phyloP scores from a whole-genome alignment of 1,140 invertebrate species.

The Heliothis virescens region DNA sequence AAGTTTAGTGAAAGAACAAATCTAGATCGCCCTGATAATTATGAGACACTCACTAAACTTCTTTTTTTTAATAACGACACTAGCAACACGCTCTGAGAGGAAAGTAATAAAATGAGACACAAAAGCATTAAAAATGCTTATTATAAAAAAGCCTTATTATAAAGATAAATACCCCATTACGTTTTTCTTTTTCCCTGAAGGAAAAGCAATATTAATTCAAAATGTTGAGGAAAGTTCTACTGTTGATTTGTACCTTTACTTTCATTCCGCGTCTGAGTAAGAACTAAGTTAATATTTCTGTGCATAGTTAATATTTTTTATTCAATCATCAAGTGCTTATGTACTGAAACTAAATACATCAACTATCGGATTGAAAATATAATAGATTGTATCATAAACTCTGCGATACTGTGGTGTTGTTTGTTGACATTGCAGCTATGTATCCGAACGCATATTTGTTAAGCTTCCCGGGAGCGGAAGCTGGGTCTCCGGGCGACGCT shows the following conservation, averaged over 20 bases:
- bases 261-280: not conserved
- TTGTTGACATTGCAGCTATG: not conserved
- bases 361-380: not conserved
- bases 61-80: no score
- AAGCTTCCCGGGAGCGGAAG: slow-evolving; percentile 35
- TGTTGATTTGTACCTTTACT: not conserved
- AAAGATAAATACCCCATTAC: no score
- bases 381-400: not conserved
- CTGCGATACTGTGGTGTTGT: not conserved
- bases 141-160: no score
- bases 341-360: not conserved
- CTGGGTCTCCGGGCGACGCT: slow-evolving; percentile 25
- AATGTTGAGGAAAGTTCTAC: not conserved
- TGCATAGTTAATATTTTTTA: not conserved
- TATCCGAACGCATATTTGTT: slow-evolving; percentile 18
- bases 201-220: no score
- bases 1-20: no score
- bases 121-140: no score
- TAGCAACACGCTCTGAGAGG: no score
- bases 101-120: no score
- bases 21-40: no score
- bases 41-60: no score
- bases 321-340: not conserved
- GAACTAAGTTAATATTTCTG: not conserved
- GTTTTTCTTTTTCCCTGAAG: no score